phyloP scores from a whole-genome alignment of 2,113 vertebrate species.

The Agapornis roseicollis region DNA sequence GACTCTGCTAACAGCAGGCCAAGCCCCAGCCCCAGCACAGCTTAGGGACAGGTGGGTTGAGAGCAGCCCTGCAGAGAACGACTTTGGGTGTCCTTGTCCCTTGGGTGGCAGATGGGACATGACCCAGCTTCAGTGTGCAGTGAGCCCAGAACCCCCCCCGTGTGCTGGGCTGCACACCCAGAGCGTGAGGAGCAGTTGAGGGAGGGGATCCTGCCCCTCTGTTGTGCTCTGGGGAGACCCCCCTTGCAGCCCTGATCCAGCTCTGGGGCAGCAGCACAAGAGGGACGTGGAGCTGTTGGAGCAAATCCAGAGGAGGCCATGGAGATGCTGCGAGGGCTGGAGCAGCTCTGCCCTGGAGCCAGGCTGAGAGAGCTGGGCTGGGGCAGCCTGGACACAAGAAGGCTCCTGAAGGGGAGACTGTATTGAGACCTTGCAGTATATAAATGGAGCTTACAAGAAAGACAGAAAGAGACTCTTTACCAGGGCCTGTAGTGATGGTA shows the following conservation, averaged over 20 bases:
- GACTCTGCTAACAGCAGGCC: neutral
- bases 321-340: neutral
- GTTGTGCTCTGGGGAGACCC: neutral
- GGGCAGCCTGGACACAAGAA: neutral
- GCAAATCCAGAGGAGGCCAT: neutral
- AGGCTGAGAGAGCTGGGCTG: neutral
- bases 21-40: neutral
- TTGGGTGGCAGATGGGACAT: neutral
- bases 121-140: rapidly evolving
- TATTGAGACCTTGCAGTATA: too few species aligned
- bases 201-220: neutral
- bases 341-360: neutral
- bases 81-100: neutral
- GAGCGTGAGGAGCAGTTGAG: neutral
- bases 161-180: neutral
- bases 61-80: neutral
- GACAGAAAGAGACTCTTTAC: too few species aligned
- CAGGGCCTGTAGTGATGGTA: too few species aligned
- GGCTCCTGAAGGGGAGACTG: neutral
- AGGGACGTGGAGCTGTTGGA: neutral
- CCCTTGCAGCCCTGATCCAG: neutral
- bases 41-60: neutral
- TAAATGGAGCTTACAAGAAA: too few species aligned
- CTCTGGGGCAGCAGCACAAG: neutral
- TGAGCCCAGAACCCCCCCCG: rapidly evolving